Evolutionary conservation across 2,888 invertebrate species (phyloP), one percentile per base, ranked within the genome.

Genomic region (Meloe dianella): DNA sequence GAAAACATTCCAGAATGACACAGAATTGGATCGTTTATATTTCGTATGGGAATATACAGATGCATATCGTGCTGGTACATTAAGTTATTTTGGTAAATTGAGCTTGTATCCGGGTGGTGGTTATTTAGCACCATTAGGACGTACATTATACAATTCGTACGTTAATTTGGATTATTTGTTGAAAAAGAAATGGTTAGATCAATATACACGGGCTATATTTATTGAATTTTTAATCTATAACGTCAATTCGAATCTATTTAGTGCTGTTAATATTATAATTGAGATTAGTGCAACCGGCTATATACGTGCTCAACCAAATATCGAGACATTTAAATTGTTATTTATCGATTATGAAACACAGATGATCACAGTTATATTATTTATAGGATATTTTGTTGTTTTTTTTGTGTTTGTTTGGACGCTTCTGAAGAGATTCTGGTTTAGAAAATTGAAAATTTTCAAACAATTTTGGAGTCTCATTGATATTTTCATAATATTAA

Each of bases 171-270:
- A 75, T 9, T 80, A 80, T 67, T 61, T 79, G 10, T 51, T 57
- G 6, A 69, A 73, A 14, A 73, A 78, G 61, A 69, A 67, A 3
- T 81, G 81, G 81, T 63, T 80, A 12, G 78, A 80, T 70, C 35
- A 41, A 10, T 59, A 61, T 8, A 78, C 80, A 6, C 67, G 79
- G 61, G 75, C 71, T 6, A 17, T 80, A 7, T 73, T 79, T 17
- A 63, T 80, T 17, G 80, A 81, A 70, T 78, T 78, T 66, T 65
- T 78, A n/a, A 61, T 74, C 0, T 81, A 81, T 64, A 80, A 76
- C 57, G 70, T 74, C 5, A 79, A 80, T 65, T 71, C 70, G 12
- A 81, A 81, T 61, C 65, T 80, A n/a, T 81, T 81, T 61, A 75
- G 75, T 70, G 65, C 75, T 4, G 74, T 79, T 22, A 64, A 63